phyloP scores from a whole-genome alignment of 2,113 vertebrate species.

The Ceyx margarethae region DNA sequence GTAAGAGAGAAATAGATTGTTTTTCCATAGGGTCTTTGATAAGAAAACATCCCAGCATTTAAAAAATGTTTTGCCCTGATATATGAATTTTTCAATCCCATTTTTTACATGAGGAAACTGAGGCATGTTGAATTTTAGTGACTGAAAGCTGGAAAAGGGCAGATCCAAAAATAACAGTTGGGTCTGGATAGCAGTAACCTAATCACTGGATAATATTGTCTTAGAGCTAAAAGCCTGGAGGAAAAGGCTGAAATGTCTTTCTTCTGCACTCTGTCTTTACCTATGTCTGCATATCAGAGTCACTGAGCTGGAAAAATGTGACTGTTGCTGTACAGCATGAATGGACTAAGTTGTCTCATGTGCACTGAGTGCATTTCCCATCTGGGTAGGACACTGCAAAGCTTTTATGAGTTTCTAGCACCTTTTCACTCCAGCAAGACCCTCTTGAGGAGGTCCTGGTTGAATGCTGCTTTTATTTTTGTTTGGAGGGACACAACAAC shows the following conservation, averaged over 20 bases:
- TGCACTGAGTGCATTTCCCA: background rate
- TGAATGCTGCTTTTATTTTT: conserved; percentile 26
- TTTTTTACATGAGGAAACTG: background rate
- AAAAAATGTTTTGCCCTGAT: background rate
- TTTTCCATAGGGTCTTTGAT: background rate
- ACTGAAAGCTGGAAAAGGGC: background rate
- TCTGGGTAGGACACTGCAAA: conserved; percentile 1
- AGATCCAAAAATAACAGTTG: conserved; percentile 2
- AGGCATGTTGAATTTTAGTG: background rate
- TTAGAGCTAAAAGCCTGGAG: conserved; percentile 15
- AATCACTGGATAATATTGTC: background rate
- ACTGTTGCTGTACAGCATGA: background rate
- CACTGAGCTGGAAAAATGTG: conserved; percentile 38
- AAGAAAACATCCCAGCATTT: background rate
- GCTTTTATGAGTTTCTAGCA: conserved; percentile 14
- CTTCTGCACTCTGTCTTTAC: background rate
- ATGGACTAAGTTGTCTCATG: conserved; percentile 11
- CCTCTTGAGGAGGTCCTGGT: background rate
- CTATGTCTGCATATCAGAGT: background rate
- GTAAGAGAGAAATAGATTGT: background rate
- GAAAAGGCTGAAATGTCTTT: conserved; percentile 11
- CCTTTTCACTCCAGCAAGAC: background rate
- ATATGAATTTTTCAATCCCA: background rate
- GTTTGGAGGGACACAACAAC: background rate
- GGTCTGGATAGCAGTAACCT: background rate